These are phyloP conservation scores for Uria aalge DNA, from an alignment of 2,113 vertebrate species.

Conservation along the genomic window DNA sequence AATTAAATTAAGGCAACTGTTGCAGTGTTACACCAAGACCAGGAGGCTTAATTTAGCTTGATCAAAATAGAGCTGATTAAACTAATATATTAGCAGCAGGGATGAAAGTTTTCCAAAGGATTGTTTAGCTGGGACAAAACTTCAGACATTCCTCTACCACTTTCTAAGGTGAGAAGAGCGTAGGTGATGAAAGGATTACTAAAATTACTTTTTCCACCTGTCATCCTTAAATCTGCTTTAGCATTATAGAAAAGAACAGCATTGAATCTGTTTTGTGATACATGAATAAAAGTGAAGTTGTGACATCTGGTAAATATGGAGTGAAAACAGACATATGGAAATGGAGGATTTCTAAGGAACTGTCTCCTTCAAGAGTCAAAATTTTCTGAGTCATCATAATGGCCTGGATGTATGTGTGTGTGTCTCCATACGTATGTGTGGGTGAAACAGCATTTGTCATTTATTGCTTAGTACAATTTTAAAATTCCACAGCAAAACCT, in stretches of 20 bases:
- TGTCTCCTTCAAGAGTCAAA: neutral
- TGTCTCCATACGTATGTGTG: neutral
- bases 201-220: conserved; percentile 27
- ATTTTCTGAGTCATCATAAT: neutral
- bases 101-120: neutral
- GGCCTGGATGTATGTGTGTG: neutral
- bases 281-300: conserved; percentile 19
- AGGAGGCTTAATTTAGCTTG: neutral
- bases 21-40: neutral
- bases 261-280: conserved; percentile 12
- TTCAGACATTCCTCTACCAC: neutral
- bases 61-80: neutral
- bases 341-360: neutral
- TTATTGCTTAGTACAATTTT: neutral
- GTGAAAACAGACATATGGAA: conserved; percentile 16
- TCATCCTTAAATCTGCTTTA: conserved; percentile 28
- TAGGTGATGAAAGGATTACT: conserved; percentile 3
- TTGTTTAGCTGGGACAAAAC: neutral
- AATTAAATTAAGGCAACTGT: neutral
- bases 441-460: neutral
- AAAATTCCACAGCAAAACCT: neutral
- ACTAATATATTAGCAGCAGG: neutral
- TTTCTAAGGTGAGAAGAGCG: neutral
- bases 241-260: conserved; percentile 24
- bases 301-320: conserved; percentile 33